Percentiles rank a stretch among this genome's conserved stretches.
These are phyloP conservation scores for Scomber colias DNA, from an alignment of 2,113 vertebrate genomes.

Conservation along the genomic window DNA sequence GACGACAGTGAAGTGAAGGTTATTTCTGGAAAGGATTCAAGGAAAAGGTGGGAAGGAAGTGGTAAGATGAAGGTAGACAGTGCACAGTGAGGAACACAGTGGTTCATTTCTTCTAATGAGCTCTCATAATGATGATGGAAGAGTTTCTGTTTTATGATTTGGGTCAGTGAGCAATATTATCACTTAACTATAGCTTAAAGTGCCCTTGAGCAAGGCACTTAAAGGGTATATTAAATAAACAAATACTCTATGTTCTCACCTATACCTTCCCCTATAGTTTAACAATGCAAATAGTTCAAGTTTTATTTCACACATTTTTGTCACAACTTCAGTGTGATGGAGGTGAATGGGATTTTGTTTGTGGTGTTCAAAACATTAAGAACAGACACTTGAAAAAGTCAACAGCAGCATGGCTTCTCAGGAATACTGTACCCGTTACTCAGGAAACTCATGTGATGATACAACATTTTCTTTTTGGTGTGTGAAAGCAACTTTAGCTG, in stretches of 20 bases:
- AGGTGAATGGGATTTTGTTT: no score
- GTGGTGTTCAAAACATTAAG: no score
- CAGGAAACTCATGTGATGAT: no score
- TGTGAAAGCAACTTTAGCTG: no score
- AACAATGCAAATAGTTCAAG: not conserved
- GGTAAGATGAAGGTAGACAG: constrained; percentile 17
- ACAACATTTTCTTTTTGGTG: no score
- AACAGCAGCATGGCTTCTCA: no score
- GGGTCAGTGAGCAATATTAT: not conserved
- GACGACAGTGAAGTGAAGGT: constrained; percentile 51
- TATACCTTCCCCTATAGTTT: not conserved
- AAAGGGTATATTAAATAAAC: not conserved
- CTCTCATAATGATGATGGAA: not conserved
- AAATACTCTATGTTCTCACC: not conserved
- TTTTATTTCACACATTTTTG: no score
- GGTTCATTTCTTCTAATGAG: constrained; percentile 21
- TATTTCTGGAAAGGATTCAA: constrained; percentile 54
- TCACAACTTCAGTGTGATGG: no score
- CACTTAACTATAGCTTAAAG: no score
- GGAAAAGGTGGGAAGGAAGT: constrained; percentile 41
- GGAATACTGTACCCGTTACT: no score
- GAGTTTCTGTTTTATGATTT: constrained; percentile 9
- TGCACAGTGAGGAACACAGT: constrained; percentile 5
- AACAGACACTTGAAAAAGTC: no score
- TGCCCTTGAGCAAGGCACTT: not conserved